Percentiles rank a stretch among this genome's conserved stretches.
Conservation (phyloP, 2,888 invertebrate genomes). For the Xestia rhomboidea region DNA sequence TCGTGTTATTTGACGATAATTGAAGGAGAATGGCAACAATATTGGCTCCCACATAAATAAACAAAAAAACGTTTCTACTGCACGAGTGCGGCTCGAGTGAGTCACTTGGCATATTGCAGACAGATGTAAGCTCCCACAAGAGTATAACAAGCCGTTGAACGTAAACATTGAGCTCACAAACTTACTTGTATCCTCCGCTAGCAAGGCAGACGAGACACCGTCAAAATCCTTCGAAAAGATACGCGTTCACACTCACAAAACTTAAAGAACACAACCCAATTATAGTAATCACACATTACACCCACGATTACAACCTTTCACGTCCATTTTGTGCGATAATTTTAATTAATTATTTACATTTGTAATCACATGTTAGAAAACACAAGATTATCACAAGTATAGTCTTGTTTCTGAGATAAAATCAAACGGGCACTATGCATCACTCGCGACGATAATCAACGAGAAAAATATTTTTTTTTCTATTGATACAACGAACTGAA, state of each 20-base stretch:
- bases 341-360: constrained; percentile 85
- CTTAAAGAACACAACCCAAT: constrained; percentile 65
- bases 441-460: constrained; percentile 73
- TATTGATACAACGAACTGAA: constrained; percentile 50
- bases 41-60: constrained; percentile 61
- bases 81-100: constrained; percentile 45
- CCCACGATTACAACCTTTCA: constrained; percentile 81
- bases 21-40: constrained; percentile 70
- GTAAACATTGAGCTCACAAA: constrained; percentile 59
- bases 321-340: constrained; percentile 84
- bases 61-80: constrained; percentile 57
- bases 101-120: constrained; percentile 54
- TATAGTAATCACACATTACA: constrained; percentile 79
- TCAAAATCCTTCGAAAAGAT: constrained; percentile 59
- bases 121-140: constrained; percentile 55
- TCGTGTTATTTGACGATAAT: constrained; percentile 72
- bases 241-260: constrained; percentile 62
- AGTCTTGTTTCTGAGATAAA: constrained; percentile 69
- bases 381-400: constrained; percentile 59
- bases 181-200: constrained; percentile 62
- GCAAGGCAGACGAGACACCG: constrained; percentile 25
- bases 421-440: constrained; percentile 70
- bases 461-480: constrained; percentile 56
- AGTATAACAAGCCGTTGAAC: constrained; percentile 37
- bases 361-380: constrained; percentile 83